These are phyloP conservation scores for Phylloscopus collybita DNA, from an alignment of 2,797 vertebrate species.

Conservation along the genomic window DNA sequence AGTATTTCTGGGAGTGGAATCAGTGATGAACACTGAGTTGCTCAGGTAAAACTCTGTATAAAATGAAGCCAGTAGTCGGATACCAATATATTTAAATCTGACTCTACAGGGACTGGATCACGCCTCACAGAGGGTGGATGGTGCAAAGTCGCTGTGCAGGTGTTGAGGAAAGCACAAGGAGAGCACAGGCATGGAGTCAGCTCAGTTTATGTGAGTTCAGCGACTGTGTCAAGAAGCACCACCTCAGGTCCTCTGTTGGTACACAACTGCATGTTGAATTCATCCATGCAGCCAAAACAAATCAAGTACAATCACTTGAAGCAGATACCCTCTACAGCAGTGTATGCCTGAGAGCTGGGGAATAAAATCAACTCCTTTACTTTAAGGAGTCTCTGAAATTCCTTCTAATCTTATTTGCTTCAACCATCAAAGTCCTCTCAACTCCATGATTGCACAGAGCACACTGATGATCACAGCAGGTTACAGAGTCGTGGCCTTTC, in stretches of 20 bases:
- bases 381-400: background rate
- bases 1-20: background rate
- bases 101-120: background rate
- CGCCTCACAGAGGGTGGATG: too few relatives aligned
- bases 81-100: background rate
- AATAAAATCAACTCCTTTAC: background rate
- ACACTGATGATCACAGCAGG: background rate
- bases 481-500: background rate
- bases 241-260: background rate
- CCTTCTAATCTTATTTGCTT: background rate
- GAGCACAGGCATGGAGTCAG: background rate
- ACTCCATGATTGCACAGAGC: background rate
- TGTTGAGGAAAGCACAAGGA: background rate
- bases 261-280: fast-evolving
- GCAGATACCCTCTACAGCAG: background rate
- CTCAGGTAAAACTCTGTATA: background rate
- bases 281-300: background rate
- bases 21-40: background rate
- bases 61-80: background rate
- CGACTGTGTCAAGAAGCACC: background rate
- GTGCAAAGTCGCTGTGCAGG: background rate
- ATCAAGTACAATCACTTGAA: background rate
- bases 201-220: too few relatives aligned
- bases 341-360: background rate
- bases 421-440: background rate